phyloP scores from a whole-genome alignment of 2,113 vertebrate species.

The Arenaria interpres region DNA sequence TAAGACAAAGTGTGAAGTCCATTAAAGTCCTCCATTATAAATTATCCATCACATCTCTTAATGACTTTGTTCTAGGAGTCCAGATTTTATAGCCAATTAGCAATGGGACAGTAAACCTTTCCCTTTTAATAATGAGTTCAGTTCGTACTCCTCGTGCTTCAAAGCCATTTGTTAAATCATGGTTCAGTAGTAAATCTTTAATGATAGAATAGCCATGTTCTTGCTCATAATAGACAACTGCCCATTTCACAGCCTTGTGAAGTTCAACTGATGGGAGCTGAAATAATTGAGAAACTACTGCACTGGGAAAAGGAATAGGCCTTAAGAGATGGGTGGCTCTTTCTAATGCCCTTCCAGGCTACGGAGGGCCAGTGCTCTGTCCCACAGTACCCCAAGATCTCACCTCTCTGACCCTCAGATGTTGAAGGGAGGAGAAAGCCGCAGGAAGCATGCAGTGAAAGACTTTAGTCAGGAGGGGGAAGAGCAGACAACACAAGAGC shows the following conservation, averaged over 20 bases:
- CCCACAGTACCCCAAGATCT: neutral
- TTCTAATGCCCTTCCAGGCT: neutral
- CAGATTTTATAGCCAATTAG: slow-evolving; percentile 13
- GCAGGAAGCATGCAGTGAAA: neutral
- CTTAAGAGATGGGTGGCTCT: neutral
- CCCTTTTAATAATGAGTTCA: neutral
- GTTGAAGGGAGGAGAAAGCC: neutral
- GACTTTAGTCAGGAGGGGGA: neutral
- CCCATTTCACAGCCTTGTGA: neutral
- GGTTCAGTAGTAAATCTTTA: neutral
- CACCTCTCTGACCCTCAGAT: neutral
- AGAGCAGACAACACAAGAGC: neutral
- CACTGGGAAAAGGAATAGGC: neutral
- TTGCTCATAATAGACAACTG: neutral
- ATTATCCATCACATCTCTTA: neutral
- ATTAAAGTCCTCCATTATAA: neutral
- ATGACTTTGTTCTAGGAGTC: neutral
- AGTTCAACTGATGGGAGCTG: neutral
- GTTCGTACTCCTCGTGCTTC: neutral
- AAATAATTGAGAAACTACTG: neutral
- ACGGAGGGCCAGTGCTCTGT: neutral
- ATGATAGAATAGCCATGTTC: neutral
- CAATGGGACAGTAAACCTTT: neutral
- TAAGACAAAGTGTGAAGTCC: neutral
- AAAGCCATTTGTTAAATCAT: neutral